phyloP scores from a whole-genome alignment of 92 coral and sea anemone species.

The Actinostola sp. region DNA sequence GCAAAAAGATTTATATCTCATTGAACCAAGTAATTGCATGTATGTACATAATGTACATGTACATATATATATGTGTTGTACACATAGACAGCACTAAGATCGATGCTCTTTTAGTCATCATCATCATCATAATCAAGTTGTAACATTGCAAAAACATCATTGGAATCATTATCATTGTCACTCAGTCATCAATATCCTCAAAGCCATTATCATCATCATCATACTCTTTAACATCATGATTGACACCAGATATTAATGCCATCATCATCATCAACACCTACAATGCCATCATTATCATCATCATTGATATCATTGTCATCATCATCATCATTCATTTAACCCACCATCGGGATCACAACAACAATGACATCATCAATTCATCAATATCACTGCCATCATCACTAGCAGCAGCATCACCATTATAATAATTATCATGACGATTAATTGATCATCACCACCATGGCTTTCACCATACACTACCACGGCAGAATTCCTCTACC shows the following conservation, averaged over 20 bases:
- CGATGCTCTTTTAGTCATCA: too few relatives aligned
- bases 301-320: neutral
- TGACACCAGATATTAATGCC: too few relatives aligned
- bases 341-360: neutral
- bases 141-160: too few relatives aligned
- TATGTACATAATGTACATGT: too few relatives aligned
- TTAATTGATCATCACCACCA: neutral
- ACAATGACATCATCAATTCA: neutral
- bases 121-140: too few relatives aligned
- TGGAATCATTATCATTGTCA: neutral
- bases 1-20: too few relatives aligned
- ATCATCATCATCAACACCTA: neutral
- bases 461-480: neutral
- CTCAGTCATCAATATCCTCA: neutral
- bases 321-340: neutral
- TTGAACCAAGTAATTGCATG: too few relatives aligned
- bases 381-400: neutral
- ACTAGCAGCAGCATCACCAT: neutral
- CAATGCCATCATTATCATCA: neutral
- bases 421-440: neutral
- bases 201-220: neutral
- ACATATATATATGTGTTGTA: too few relatives aligned
- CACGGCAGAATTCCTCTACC: too few relatives aligned
- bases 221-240: too few relatives aligned
- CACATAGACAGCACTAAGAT: too few relatives aligned